Base-by-base conservation (phyloP, 2,797 vertebrate species). In the Premnoplex brunnescens region DNA sequence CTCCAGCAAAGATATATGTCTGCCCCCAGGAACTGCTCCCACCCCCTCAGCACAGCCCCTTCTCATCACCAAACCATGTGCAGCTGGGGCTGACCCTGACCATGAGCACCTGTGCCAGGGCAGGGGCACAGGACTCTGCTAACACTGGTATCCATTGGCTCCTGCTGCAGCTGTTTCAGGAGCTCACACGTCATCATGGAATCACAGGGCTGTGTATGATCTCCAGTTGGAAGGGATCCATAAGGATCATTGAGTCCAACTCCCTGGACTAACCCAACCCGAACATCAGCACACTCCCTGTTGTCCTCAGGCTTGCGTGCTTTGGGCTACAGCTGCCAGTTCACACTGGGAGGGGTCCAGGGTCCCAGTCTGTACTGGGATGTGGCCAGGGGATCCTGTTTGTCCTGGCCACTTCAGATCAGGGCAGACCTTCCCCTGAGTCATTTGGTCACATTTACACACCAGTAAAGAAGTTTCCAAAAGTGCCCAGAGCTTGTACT, bases 1-100 rank as follows among this genome's bases (percentile, higher is more conserved):
- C 36, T 1, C 1, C 1, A 5, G 3, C 41, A 14, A 5, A 52
- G 9, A 1, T 1, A 9, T 2, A 30, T 41, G 30, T 32, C 14
- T 44, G 7, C 13, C 15, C 58, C 17, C 75, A 32, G 20, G 14
- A 24, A 16, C 9, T 41, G 37, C 60, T 58, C 80, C 60, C 59
- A 11, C 4, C 22, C 39, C 23, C 43, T 66, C 56, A 32, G 37
- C 56, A 56, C 84, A 71, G 41, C 41, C 30, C 26, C 26, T 56
- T 49, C 12, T 27, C 55, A 69, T 27, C 72, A 73, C 2, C 13
- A 12, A 13, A 5, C 0, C 1, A 15, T 22, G 34, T 6, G 44
- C 63, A 20, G 34, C n/a, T 68, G 66, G 26, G 23, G 32, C 43
- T 30, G 1, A 22, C 3, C 10, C 14, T 21, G 1, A 32, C 30